A percentile compares a stretch with the other conserved stretches of the same genome.
Evolutionary conservation across 2,113 vertebrate species (phyloP).

Genomic region (Phalacrocorax carbo): DNA sequence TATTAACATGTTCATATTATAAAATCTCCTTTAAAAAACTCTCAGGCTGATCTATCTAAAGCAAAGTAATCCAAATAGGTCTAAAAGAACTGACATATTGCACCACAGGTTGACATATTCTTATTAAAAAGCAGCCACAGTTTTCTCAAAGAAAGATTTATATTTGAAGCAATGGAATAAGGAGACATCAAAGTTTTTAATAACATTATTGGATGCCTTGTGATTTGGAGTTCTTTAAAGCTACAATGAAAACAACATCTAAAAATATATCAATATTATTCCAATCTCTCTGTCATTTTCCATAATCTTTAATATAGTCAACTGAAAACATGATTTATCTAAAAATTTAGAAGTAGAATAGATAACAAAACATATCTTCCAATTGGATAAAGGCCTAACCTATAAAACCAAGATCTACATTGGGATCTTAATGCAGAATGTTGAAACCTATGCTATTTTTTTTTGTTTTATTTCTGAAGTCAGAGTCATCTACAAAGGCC

Average conservation of each 20-base stretch:
- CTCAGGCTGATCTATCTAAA: neutral
- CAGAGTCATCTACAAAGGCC: neutral
- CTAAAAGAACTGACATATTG: neutral
- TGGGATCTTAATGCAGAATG: neutral
- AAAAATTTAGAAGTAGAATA: neutral
- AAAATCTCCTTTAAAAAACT: neutral
- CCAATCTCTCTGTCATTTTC: neutral
- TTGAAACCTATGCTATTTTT: neutral
- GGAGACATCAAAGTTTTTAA: slow-evolving; percentile 18
- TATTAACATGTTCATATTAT: neutral
- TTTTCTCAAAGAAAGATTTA: slow-evolving; percentile 12
- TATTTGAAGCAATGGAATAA: neutral
- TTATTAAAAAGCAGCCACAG: neutral
- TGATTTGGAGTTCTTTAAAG: slow-evolving; percentile 18
- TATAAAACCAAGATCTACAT: neutral
- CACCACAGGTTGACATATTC: neutral
- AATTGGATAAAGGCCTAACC: neutral
- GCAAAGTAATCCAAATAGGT: neutral
- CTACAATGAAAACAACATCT: neutral
- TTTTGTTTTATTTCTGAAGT: neutral
- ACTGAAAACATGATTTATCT: neutral
- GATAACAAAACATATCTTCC: neutral
- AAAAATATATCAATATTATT: slow-evolving; percentile 21
- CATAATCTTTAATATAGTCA: neutral
- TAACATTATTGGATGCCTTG: slow-evolving; percentile 28